Base-by-base conservation (phyloP, 92 coral and sea anemone genomes). In the Parazoanthus swiftii region DNA sequence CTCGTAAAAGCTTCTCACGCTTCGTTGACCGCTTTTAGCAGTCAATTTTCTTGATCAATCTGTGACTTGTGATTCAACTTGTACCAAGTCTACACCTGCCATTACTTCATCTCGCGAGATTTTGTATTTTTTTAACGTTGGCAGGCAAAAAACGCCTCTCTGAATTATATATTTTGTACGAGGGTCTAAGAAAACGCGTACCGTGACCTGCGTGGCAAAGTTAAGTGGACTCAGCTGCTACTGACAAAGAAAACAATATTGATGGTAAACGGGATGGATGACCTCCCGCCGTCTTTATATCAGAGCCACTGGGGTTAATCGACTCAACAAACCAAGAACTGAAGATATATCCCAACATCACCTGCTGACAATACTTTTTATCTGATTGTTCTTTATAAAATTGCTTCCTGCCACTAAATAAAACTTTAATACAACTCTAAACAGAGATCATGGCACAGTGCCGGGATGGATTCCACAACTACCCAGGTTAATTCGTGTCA, bases 301-400 rank as follows among this genome's bases (percentile, higher is more conserved):
- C 63, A 48, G 37, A 21, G 8, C 67, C 59, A 14, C 63, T 26
- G 66, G 66, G 37, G 42, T 76, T 79, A 50, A 79, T 79, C 82
- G 35, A 79, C 38, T 54, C 65, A 10, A 79, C 39, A 46, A n/a
- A n/a, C 67, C 21, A 33, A 79, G 66, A 20, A 21, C 42, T 79
- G 58, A 15, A 11, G 63, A 79, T 79, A 46, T 44, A 79, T 23
- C 82, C 44, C 59, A 11, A 25, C 39, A n/a, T 14, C 82, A 79
- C 65, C 82, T 50, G 82, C 63, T 33, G 82, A 25, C 42, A 46
- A 23, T n/a, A 79, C 21, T 6, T 79, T 46, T 51, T 29, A 46
- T 46, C 66, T n/a, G 59, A 51, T 79, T 46, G 36, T 79, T 50
- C 66, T 33, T 79, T 79, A 44, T 50, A 79, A 79, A 29, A 46